Evolutionary conservation across 2,888 invertebrate genomes (phyloP).

Genomic region (Corythucha ciliata): DNA sequence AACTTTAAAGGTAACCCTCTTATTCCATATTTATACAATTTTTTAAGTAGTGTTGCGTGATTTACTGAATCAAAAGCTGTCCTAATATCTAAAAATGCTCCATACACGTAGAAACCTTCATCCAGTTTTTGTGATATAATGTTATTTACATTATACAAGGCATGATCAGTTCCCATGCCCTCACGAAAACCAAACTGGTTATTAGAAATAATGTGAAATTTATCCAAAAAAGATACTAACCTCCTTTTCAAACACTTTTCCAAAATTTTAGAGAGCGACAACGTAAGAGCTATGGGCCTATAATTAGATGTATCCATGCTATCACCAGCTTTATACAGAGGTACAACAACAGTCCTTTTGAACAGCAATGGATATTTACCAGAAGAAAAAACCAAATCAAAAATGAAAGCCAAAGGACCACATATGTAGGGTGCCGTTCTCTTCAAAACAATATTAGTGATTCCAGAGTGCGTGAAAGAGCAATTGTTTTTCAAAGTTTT

Average conservation of each 20-base stretch:
- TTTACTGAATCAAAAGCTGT: slow-evolving; percentile 8
- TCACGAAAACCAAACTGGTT: no score
- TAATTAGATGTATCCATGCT: slow-evolving; percentile 3
- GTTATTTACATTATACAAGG: slow-evolving; percentile 3
- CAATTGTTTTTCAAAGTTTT: slow-evolving; percentile 5
- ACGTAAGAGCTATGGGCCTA: slow-evolving; percentile 6
- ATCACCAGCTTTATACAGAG: not conserved
- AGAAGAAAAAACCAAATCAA: slow-evolving; percentile 9
- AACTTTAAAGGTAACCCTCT: not conserved
- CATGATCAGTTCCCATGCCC: no score
- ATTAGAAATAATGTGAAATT: slow-evolving; percentile 6
- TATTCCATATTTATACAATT: slow-evolving; percentile 5
- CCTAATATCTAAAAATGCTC: not conserved
- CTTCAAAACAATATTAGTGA: slow-evolving; percentile 8
- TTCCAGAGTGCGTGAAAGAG: slow-evolving; percentile 6
- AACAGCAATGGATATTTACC: slow-evolving; percentile 4
- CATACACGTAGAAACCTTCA: not conserved
- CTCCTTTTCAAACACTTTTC: slow-evolving; percentile 10
- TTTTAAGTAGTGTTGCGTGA: slow-evolving; percentile 7
- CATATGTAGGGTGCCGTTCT: slow-evolving; percentile 9
- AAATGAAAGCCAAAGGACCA: slow-evolving; percentile 6
- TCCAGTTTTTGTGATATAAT: slow-evolving; percentile 9
- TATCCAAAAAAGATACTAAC: slow-evolving; percentile 2
- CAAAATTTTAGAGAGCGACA: slow-evolving; percentile 5
- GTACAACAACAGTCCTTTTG: slow-evolving; percentile 9